phyloP scores from a whole-genome alignment of 23 tunicate genomes.

The Halocynthia roretzi region DNA sequence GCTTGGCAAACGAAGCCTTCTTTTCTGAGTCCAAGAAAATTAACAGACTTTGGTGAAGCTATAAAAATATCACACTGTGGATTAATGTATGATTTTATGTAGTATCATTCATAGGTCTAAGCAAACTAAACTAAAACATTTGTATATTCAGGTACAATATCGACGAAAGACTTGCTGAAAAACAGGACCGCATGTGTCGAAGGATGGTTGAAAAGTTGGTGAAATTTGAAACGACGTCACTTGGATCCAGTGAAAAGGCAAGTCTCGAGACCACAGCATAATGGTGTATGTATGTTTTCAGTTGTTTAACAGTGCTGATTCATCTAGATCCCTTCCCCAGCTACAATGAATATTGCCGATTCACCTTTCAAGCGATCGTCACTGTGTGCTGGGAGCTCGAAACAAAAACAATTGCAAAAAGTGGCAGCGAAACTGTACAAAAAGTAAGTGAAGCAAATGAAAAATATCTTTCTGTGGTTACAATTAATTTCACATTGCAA shows the following conservation, averaged over 20 bases:
- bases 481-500: no score
- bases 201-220: slow-evolving; percentile 39
- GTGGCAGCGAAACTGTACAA: slow-evolving; percentile 67
- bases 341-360: slow-evolving; percentile 26
- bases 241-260: slow-evolving; percentile 31
- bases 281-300: neutral
- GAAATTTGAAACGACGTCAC: slow-evolving; percentile 59
- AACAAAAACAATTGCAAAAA: slow-evolving; percentile 42
- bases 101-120: neutral
- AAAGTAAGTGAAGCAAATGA: neutral
- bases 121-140: neutral
- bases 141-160: slow-evolving; percentile 31
- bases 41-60: slow-evolving; percentile 12
- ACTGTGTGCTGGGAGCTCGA: slow-evolving; percentile 14
- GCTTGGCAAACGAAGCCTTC: neutral
- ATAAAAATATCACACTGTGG: slow-evolving; percentile 3
- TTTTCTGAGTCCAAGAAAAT: neutral
- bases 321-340: slow-evolving; percentile 38
- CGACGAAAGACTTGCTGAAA: slow-evolving; percentile 46
- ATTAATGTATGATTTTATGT: neutral
- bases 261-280: neutral
- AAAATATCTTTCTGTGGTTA: neutral
- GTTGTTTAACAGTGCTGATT: neutral
- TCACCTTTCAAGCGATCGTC: slow-evolving; percentile 27
- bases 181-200: slow-evolving; percentile 31